Evolutionary conservation across 2,888 invertebrate species (phyloP).

Genomic region (Lepidochrysops patricia): DNA sequence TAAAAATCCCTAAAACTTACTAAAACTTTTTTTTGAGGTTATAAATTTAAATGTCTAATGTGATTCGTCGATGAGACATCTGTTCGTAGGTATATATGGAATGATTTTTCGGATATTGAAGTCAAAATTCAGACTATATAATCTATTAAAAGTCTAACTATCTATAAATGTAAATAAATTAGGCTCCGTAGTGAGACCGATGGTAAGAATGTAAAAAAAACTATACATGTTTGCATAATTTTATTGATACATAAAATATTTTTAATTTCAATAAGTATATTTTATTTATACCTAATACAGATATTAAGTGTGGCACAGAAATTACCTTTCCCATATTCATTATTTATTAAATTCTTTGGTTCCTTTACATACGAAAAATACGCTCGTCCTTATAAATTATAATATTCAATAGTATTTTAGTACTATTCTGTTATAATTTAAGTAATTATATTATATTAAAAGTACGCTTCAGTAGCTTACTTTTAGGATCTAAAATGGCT

Average conservation of each 20-base stretch:
- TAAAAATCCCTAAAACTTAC: background rate
- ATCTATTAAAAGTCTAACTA: background rate
- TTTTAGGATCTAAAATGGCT: background rate
- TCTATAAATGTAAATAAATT: background rate
- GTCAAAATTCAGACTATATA: background rate
- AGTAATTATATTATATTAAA: background rate
- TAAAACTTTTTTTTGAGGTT: too few species aligned
- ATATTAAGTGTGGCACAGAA: background rate
- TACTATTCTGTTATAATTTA: background rate
- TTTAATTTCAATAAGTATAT: background rate
- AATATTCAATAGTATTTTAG: background rate
- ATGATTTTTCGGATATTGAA: background rate
- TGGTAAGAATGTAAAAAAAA: too few species aligned
- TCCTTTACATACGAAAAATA: background rate
- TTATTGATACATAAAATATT: too few species aligned
- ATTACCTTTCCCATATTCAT: background rate
- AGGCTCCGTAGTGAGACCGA: background rate
- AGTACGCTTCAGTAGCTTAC: background rate
- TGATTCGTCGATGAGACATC: background rate
- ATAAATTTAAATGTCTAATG: background rate
- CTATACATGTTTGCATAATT: too few species aligned
- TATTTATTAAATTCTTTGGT: conserved; percentile 1
- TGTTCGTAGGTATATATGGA: background rate
- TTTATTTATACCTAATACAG: background rate
- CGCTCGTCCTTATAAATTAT: background rate